Evolutionary conservation across 2,113 vertebrate genomes (phyloP).

Genomic region (Ochotona curzoniae): DNA sequence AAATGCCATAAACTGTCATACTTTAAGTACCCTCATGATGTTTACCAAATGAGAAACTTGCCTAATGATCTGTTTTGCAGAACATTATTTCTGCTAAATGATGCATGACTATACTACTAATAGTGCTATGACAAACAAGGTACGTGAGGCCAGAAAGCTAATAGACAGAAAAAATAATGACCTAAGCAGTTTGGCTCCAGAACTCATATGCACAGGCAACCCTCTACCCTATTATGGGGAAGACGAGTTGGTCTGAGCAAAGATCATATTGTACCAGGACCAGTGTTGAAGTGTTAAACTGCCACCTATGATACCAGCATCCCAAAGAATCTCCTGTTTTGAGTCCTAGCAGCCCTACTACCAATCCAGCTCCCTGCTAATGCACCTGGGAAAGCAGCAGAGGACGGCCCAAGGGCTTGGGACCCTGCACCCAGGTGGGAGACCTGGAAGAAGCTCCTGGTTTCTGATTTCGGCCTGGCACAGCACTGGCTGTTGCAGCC

Average conservation of each 20-base stretch:
- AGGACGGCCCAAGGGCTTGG: no score
- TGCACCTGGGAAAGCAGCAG: no score
- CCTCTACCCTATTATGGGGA: background rate
- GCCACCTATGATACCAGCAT: no score
- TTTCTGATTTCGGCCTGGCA: no score
- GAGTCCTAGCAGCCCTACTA: no score
- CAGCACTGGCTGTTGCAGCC: no score
- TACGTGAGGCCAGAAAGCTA: slow-evolving; percentile 14
- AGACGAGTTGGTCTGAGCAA: background rate
- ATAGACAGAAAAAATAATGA: slow-evolving; percentile 18
- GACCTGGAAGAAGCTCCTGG: no score
- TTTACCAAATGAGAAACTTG: background rate
- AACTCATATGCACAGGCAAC: background rate
- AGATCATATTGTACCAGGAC: background rate
- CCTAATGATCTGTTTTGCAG: background rate
- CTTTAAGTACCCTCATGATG: background rate
- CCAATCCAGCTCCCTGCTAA: no score
- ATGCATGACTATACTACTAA: background rate
- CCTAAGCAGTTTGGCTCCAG: background rate
- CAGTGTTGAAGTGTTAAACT: no score
- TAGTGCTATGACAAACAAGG: slow-evolving; percentile 6
- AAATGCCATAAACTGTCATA: background rate
- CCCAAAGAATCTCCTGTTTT: no score
- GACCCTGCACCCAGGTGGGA: no score
- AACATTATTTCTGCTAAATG: background rate